Conservation (phyloP, 1,140 invertebrate genomes). For the Drosophila prosaltans region DNA sequence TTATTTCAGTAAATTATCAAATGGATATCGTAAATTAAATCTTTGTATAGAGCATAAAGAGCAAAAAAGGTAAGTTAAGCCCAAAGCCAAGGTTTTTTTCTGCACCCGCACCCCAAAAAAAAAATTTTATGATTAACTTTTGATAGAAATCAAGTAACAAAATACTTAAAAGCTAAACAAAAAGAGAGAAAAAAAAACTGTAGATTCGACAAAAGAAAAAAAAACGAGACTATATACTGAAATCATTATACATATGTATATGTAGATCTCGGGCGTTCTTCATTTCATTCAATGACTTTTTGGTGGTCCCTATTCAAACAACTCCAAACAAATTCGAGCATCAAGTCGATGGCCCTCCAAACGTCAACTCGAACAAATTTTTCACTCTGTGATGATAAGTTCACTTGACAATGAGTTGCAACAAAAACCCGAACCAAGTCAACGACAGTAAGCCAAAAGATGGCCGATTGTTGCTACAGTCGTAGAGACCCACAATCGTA, state of each 20-base stretch:
- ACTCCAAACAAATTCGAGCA: slow-evolving; percentile 80
- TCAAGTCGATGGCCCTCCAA: slow-evolving; percentile 74
- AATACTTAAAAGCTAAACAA: slow-evolving; percentile 70
- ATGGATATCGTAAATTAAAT: slow-evolving; percentile 80
- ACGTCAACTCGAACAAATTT: slow-evolving; percentile 78
- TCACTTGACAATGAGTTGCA: slow-evolving; percentile 82
- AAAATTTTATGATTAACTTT: slow-evolving; percentile 79
- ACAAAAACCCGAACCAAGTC: slow-evolving; percentile 68
- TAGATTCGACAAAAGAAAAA: slow-evolving; percentile 12
- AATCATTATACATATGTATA: slow-evolving; percentile 11
- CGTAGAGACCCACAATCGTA: slow-evolving; percentile 9
- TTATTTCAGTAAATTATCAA: slow-evolving; percentile 63
- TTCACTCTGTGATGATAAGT: slow-evolving; percentile 62
- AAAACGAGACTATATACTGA: slow-evolving; percentile 11
- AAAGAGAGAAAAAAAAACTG: slow-evolving; percentile 19
- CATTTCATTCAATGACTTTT: slow-evolving; percentile 81
- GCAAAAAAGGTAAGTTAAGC: slow-evolving; percentile 63
- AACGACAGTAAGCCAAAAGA: slow-evolving; percentile 29
- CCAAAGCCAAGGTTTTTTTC: slow-evolving; percentile 46
- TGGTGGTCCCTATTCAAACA: slow-evolving; percentile 81
- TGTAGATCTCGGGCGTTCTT: slow-evolving; percentile 73
- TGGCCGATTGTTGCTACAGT: slow-evolving; percentile 17
- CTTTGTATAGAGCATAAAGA: slow-evolving; percentile 41
- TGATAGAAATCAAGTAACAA: slow-evolving; percentile 80
- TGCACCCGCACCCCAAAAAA: slow-evolving; percentile 44